Conservation (phyloP, 2,113 vertebrate species). For the Stigmatopora argus region DNA sequence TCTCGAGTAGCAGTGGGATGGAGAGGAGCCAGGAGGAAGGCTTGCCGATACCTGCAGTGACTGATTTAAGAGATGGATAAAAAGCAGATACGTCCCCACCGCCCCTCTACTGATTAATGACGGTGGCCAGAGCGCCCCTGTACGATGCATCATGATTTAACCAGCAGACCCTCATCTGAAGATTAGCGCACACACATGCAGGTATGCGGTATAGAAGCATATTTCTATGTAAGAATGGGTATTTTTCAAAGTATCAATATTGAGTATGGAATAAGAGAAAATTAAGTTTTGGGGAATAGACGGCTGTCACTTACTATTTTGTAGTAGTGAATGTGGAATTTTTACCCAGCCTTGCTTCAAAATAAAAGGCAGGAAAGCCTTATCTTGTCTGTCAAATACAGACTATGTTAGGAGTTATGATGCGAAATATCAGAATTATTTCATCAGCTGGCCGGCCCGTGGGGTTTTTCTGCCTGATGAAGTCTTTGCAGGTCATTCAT, state of each 20-base stretch:
- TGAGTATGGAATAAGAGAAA: too few species aligned
- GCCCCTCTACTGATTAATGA: conserved; percentile 84
- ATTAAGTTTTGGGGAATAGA: too few species aligned
- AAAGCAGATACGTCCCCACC: conserved; percentile 79
- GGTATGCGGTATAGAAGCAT: conserved; percentile 16
- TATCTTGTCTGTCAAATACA: background rate
- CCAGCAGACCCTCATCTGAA: conserved; percentile 76
- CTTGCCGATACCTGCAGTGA: conserved; percentile 79
- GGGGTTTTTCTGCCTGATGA: too few species aligned
- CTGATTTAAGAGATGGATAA: conserved; percentile 90
- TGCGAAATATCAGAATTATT: too few species aligned
- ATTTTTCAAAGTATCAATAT: too few species aligned
- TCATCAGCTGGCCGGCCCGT: too few species aligned
- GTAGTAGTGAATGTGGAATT: too few species aligned
- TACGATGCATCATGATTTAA: conserved; percentile 86
- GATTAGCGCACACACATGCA: conserved; percentile 53
- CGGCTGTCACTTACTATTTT: too few species aligned
- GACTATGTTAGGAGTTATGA: background rate
- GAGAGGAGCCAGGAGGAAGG: conserved; percentile 29
- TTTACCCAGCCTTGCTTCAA: background rate
- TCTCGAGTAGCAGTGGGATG: conserved; percentile 10
- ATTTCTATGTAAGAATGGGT: background rate
- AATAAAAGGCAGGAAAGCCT: background rate
- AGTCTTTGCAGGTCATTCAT: too few species aligned
- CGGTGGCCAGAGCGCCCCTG: conserved; percentile 77